These are phyloP conservation scores for Decapterus maruadsi DNA, from an alignment of 2,797 vertebrate genomes.

Conservation along the genomic window DNA sequence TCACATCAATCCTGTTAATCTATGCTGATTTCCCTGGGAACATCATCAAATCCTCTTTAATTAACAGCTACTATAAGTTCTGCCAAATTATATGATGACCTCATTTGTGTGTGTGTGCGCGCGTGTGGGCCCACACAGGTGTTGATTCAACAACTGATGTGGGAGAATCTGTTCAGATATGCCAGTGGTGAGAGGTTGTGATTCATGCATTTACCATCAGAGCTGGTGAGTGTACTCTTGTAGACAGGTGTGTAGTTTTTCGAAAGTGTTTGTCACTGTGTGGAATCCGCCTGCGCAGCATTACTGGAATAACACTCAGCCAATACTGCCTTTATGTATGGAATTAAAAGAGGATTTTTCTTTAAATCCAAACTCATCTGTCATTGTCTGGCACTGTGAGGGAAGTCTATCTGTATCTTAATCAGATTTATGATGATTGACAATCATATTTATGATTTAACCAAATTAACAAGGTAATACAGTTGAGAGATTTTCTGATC, in stretches of 20 bases:
- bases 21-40: not conserved
- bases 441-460: not conserved
- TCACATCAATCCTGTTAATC: not conserved
- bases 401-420: not conserved
- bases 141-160: constrained; percentile 27
- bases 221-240: constrained; percentile 47
- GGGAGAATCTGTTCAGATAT: constrained; percentile 42
- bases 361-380: not conserved
- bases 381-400: not conserved
- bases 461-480: not conserved
- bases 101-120: not conserved
- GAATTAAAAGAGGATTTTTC: not conserved
- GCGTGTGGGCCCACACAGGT: not conserved
- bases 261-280: constrained; percentile 24
- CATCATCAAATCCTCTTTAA: not conserved
- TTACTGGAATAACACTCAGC: constrained; percentile 62
- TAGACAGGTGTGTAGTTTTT: constrained; percentile 43
- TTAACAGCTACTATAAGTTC: not conserved
- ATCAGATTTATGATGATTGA: not conserved
- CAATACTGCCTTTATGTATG: constrained; percentile 12
- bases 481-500: not conserved
- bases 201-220: constrained; percentile 75
- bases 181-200: constrained; percentile 44
- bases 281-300: constrained; percentile 74
- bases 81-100: not conserved